Evolutionary conservation across 37 sponge, comb jelly and placozoan genomes (phyloP), one percentile per base, ranked within the genome.

Genomic region (Mnemiopsis leidyi): DNA sequence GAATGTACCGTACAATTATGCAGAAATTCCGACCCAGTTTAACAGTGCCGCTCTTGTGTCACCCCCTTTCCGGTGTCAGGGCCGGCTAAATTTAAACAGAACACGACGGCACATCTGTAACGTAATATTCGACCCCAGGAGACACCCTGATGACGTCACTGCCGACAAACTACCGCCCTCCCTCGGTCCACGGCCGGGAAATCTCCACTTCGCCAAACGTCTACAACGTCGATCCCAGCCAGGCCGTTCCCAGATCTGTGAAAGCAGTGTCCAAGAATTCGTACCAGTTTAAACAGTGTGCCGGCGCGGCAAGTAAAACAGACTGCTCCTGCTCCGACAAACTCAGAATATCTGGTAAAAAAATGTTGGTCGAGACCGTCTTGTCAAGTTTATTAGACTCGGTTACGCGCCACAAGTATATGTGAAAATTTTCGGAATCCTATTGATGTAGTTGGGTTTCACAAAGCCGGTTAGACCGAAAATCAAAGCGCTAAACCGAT

Each of bases 91-190:
- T 48, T 48, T 48, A 48, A 48, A 48, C 61, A 48, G 5, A 18
- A 48, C n/a, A n/a, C n/a, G n/a, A n/a, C n/a, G n/a, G n/a, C n/a
- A n/a, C n/a, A n/a, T n/a, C n/a, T n/a, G n/a, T n/a, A n/a, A n/a
- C n/a, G n/a, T 18, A 48, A 48, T 13, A 48, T 13, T 71, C 9
- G n/a, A 13, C 30, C 20, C 33, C 79, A 85, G 90, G 90, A 40
- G 90, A 85, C 61, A 39, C 1, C 36, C 0, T 38, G 25, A 16
- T 85, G 61, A 85, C 90, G 30, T 23, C 24, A 13, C 61, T 85
- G 23, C 48, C 90, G 1, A n/a, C 29, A 0, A 85, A 85, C 90
- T 85, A 85, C 90, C 90, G 90, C 1, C 90, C 90, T 29, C 90
- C 90, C 24, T 85, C 90, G 16, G 21, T 40, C 90, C 90, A 85